phyloP scores from a whole-genome alignment of 2,797 vertebrate genomes.

The Macropus fuliginosus region DNA sequence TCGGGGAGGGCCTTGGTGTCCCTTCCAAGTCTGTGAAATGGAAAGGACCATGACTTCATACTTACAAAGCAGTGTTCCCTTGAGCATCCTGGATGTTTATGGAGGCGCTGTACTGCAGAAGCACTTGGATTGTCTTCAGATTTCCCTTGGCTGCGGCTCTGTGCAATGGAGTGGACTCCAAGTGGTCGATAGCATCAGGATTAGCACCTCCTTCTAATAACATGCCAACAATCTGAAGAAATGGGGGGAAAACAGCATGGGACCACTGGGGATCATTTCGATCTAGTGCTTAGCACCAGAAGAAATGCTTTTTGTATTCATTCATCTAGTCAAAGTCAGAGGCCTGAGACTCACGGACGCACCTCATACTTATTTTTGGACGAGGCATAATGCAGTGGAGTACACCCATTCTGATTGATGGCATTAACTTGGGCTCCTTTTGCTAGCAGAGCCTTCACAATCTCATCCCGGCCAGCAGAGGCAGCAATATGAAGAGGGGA shows the following conservation, averaged over 20 bases:
- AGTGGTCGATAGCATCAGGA: conserved; percentile 93
- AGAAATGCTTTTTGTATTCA: background rate
- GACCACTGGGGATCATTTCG: background rate
- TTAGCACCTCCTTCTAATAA: conserved; percentile 94
- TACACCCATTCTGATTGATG: conserved; percentile 96
- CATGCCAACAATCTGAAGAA: conserved; percentile 91
- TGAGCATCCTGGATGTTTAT: conserved; percentile 96
- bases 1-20: background rate
- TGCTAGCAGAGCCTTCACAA: conserved; percentile 91
- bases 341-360: conserved; percentile 47
- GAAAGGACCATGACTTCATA: conserved; percentile 73
- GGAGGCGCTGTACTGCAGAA: conserved; percentile 93
- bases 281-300: conserved; percentile 29
- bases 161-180: conserved; percentile 94
- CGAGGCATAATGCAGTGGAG: conserved; percentile 95
- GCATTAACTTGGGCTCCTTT: conserved; percentile 94
- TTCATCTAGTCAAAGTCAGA: background rate
- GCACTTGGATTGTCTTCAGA: conserved; percentile 93
- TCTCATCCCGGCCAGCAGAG: conserved; percentile 95
- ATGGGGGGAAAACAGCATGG: background rate
- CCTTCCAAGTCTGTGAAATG: conserved; percentile 27
- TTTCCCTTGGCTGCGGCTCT: conserved; percentile 96
- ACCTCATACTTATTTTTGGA: conserved; percentile 97
- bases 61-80: conserved; percentile 98
- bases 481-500: conserved; percentile 96